Evolutionary conservation across 2,888 invertebrate species (phyloP), one percentile per base, ranked within the genome.

Genomic region (Strigamia transsilvanica): DNA sequence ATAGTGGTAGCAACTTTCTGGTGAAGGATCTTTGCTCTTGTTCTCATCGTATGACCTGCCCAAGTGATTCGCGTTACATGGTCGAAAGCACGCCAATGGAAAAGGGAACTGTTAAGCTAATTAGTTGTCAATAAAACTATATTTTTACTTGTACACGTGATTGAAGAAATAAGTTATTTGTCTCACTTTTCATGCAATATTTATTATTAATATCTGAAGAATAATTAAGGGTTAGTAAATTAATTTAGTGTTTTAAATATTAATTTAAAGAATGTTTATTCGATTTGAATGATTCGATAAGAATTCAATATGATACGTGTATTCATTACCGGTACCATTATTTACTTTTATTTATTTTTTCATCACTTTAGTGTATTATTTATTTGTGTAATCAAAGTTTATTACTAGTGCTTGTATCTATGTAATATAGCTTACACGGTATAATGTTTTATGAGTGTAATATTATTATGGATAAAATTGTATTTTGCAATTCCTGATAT

Each of bases 21-120:
- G 85, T 86, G 51, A 85, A 86, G 80, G 82, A 84, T n/a, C 85
- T 85, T 83, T 86, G 86, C 82, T 80, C 84, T 21, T 86, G 86
- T 80, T 84, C 85, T 9, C 82, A 81, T 15, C 84, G 84, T 21
- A 82, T 84, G 13, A 83, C 83, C 13, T 86, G 86, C 81, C 85
- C 86, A 1, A 85, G 80, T 18, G 46, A 80, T 18, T 34, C 80
- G 23, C 80, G 80, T 10, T 51, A 51, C 18, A 12, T 46, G 10
- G 80, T 51, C 12, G 80, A 80, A 23, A 80, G 80, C 32, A 80
- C 51, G 18, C 41, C 46, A n/a, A 80, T 51, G 51, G 80, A 46
- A 18, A 51, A 42, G 23, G 80, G 80, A 51, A 80, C 21, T 6
- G 51, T 80, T 27, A 42, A 80, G 23, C 51, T 80, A 32, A 80